Evolutionary conservation across 2,888 invertebrate species (phyloP), one percentile per base, ranked within the genome.

Genomic region (Nomada ferruginata): DNA sequence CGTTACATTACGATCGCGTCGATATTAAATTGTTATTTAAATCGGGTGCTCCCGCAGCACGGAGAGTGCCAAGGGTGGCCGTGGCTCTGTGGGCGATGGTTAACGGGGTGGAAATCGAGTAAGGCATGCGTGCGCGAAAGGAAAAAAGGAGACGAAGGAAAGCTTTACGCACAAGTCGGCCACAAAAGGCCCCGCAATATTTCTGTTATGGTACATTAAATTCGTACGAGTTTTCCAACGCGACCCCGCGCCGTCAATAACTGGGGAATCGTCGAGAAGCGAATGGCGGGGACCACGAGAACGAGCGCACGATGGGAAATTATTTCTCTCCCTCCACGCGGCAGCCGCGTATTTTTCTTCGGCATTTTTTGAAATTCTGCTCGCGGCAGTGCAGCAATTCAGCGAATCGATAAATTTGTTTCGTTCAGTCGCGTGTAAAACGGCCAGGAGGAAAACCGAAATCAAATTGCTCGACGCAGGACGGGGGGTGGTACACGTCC

Each of bases 201-300:
- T 63, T 76, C 55, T 57, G 55, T 70, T 59, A 61, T 53, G 69
- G 52, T 64, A 72, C 72, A 64, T 72, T 72, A 72, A 72, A 55
- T 70, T 70, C 63, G 59, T 55, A 47, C 61, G 53, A 53, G 52
- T 63, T 63, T 63, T 55, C 57, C 13, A 73, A 13, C 47, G 59
- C 59, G 26, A 29, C 5, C 36, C 36, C 9, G 10, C 18, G 47
- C 15, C 59, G 18, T 29, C 57, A 23, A 57, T 57, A 57, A 57
- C 57, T 10, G 26, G 57, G 57, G 10, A 26, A 57, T 20, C 36
- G 36, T 36, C 36, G 36, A 36, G 36, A 7, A 36, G 36, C 36
- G 36, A 57, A 11, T 57, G 23, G 20, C 3, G 57, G 20, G 36
- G 13, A 13, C 13, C 53, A 10, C 29, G 23, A 42, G 55, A 50